A percentile compares a stretch with the other conserved stretches of the same genome.
phyloP scores from a whole-genome alignment of 2,797 vertebrate genomes.

The Sebastes vulpes region DNA sequence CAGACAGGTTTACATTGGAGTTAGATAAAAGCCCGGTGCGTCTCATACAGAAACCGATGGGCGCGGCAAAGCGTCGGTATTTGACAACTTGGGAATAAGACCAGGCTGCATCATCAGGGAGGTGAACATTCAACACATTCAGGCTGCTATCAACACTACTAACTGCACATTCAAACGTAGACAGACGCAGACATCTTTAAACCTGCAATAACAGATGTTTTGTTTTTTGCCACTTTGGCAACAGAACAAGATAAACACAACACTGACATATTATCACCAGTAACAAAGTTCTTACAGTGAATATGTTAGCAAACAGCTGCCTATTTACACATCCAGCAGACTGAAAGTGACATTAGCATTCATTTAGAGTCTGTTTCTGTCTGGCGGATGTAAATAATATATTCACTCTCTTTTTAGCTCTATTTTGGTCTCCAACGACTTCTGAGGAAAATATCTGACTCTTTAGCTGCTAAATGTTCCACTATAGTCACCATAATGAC shows the following conservation, averaged over 20 bases:
- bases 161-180: background rate
- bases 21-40: background rate
- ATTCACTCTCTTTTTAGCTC: background rate
- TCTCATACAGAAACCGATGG: background rate
- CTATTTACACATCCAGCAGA: background rate
- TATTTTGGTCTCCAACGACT: background rate
- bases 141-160: background rate
- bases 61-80: background rate
- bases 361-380: background rate
- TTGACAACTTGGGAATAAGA: background rate
- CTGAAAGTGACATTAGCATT: background rate
- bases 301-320: background rate
- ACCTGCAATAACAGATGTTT: background rate
- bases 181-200: background rate
- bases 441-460: background rate
- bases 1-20: background rate
- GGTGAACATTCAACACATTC: background rate
- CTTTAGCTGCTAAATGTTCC: background rate
- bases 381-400: background rate
- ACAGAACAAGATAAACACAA: background rate
- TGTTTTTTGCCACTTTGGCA: background rate
- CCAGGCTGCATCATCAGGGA: background rate
- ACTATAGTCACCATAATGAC: background rate
- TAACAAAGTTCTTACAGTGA: background rate
- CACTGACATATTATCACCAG: background rate